These are phyloP conservation scores for Ptyas mucosa DNA, from an alignment of 2,113 vertebrate species.

Conservation along the genomic window DNA sequence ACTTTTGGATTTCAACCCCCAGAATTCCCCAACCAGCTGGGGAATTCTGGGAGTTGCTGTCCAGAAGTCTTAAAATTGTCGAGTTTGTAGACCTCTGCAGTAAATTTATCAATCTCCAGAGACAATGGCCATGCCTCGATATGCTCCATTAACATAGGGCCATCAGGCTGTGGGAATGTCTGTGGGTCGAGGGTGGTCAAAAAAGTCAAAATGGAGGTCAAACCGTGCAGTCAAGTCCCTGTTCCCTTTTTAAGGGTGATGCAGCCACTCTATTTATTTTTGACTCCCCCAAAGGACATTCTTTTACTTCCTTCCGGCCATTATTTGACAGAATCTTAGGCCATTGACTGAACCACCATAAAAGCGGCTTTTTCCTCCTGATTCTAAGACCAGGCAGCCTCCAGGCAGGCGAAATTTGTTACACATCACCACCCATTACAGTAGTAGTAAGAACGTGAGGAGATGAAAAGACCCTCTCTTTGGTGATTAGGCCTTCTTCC, in stretches of 20 bases:
- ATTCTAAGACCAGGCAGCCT: background rate
- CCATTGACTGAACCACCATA: background rate
- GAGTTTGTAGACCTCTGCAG: background rate
- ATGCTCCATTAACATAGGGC: background rate
- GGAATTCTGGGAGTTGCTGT: background rate
- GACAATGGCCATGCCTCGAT: background rate
- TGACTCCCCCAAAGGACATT: background rate
- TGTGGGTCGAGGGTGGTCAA: background rate
- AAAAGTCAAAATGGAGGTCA: background rate
- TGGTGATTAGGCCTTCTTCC: background rate
- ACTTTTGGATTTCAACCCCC: too few species aligned
- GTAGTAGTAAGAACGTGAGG: background rate
- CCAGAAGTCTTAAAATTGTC: background rate
- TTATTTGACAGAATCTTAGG: background rate
- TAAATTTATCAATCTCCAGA: background rate
- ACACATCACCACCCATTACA: background rate
- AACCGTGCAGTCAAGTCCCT: background rate
- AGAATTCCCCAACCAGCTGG: too few species aligned
- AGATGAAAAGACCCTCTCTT: background rate
- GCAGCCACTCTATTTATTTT: background rate
- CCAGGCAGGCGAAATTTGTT: background rate
- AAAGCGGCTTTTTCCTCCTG: background rate
- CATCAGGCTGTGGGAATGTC: background rate
- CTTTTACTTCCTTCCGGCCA: background rate
- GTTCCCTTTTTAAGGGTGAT: background rate